Evolutionary conservation across 2,797 vertebrate genomes (phyloP), one percentile per base, ranked within the genome.

Genomic region (Tangara arthus): DNA sequence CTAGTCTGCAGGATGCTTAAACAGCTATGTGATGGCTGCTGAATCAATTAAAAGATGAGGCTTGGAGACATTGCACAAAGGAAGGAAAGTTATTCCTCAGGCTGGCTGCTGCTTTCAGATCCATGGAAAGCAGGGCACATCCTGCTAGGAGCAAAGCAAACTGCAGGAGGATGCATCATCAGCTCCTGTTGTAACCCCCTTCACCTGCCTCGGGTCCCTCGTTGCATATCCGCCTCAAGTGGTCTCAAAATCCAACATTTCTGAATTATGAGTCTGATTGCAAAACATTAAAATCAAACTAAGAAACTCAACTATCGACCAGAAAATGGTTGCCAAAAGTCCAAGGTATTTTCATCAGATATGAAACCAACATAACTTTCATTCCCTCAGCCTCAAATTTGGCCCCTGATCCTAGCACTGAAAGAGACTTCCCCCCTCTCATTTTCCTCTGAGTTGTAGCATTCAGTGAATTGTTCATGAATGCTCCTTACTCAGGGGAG

Each of bases 101-200:
- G 10, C 63, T 79, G 47, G 22, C 23, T 44, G 37, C 15, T 73
- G 47, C 47, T 27, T 35, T 61, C 8, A 28, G 34, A 37, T 32
- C 44, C 1, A 0, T 14, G 15, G 12, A 30, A 63, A 63, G 15
- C 6, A 66, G 32, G 0, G 2, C 46, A n/a, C 1, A 0, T 59
- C 35, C 55, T 65, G 61, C 55, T 41, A 24, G 35, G 12, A 59
- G n/a, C 75, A 59, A 65, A 57, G 64, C 52, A 23, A 64, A 50
- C 16, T 16, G 21, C 10, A 9, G 4, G 16, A 66, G 73, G 28
- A 24, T 37, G 34, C 56, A 52, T 9, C 63, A 42, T 1, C 47
- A 6, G 20, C 3, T 92, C 3, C 3, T 30, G 16, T 1, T 7
- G 3, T 16, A 15, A 13, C 4, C 8, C 5, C 9, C 30, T 63